A percentile compares a stretch with the other conserved stretches of the same genome.
phyloP scores from a whole-genome alignment of 2,888 invertebrate species.

The Xestia sexstrigata region DNA sequence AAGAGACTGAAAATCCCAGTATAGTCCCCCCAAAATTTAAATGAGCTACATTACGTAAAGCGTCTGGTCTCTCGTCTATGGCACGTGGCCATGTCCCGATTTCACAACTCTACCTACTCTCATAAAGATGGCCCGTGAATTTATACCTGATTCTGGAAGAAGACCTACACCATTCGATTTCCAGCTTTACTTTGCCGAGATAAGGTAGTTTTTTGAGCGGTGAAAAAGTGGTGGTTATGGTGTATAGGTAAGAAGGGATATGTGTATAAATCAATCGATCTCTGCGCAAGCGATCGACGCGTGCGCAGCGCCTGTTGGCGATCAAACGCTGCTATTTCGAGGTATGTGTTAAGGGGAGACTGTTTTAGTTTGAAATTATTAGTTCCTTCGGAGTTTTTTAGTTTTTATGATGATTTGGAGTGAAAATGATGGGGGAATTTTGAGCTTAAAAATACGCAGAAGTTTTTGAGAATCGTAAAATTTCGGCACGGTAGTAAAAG shows the following conservation, averaged over 20 bases:
- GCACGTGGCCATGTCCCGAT: constrained; percentile 74
- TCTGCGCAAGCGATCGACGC: constrained; percentile 75
- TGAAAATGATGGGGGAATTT: constrained; percentile 12
- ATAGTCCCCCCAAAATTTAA: constrained; percentile 52
- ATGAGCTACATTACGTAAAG: constrained; percentile 68
- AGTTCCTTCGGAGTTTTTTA: constrained; percentile 48
- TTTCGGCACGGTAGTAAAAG: neutral
- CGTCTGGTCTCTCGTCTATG: constrained; percentile 68
- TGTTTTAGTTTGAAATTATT: constrained; percentile 58
- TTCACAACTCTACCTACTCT: constrained; percentile 72
- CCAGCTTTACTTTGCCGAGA: accelerated
- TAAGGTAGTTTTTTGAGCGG: constrained; percentile 30
- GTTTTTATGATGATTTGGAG: constrained; percentile 49
- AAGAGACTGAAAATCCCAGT: constrained; percentile 40
- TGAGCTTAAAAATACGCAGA: neutral
- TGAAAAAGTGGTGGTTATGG: constrained; percentile 36
- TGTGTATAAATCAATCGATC: constrained; percentile 88
- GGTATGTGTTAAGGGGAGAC: constrained; percentile 78
- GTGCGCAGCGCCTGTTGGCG: constrained; percentile 83
- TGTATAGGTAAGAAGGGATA: constrained; percentile 65
- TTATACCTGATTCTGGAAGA: constrained; percentile 63
- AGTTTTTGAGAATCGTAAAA: neutral
- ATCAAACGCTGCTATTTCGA: constrained; percentile 84
- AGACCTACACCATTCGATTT: neutral
- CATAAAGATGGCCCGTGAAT: constrained; percentile 70